These are phyloP conservation scores for Polyommatus icarus DNA, from an alignment of 2,888 invertebrate species.

Conservation along the genomic window DNA sequence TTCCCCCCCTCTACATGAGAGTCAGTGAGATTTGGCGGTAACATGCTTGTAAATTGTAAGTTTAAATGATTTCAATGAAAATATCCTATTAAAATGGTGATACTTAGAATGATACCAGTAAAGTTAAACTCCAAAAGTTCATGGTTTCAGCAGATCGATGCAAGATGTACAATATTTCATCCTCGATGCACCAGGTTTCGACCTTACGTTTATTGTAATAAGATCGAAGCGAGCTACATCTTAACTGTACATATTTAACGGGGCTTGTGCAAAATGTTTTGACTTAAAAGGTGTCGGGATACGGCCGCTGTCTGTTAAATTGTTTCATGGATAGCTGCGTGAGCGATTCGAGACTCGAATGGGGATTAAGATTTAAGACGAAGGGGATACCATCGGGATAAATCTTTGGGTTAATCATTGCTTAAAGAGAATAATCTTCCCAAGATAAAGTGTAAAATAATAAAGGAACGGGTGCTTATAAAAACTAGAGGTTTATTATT, in stretches of 20 bases:
- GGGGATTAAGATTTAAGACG: slow-evolving; percentile 8
- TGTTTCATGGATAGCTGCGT: slow-evolving; percentile 6
- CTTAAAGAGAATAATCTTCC: background rate
- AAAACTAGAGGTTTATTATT: too few species aligned
- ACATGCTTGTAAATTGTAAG: too few species aligned
- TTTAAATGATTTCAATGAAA: background rate
- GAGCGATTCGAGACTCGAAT: slow-evolving; percentile 1
- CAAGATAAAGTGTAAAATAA: background rate
- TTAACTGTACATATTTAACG: background rate
- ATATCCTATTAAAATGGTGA: background rate
- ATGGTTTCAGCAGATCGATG: background rate
- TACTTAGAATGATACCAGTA: background rate
- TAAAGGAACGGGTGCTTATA: background rate
- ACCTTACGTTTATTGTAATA: background rate
- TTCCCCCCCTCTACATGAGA: too few species aligned
- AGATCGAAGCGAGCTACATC: background rate
- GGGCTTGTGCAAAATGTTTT: background rate
- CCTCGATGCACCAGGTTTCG: background rate
- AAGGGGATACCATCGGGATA: background rate
- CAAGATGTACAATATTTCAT: background rate
- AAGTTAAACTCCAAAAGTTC: background rate
- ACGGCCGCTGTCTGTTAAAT: slow-evolving; percentile 1
- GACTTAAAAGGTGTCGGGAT: slow-evolving; percentile 11
- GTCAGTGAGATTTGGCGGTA: too few species aligned
- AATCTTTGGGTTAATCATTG: slow-evolving; percentile 1